phyloP scores from a whole-genome alignment of 2,888 invertebrate species.

The Sphaerophoria taeniata region DNA sequence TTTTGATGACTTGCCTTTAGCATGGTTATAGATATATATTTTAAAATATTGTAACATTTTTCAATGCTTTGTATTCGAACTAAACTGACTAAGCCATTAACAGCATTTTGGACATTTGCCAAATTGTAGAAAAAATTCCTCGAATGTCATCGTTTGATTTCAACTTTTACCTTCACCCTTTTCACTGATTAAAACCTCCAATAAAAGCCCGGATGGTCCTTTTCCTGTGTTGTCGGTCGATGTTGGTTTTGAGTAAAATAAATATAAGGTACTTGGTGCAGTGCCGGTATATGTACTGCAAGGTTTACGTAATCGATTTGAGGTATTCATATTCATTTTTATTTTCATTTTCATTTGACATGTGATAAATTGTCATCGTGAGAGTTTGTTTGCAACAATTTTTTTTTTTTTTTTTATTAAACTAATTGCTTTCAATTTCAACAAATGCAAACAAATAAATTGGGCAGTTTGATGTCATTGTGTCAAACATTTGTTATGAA shows the following conservation, averaged over 20 bases:
- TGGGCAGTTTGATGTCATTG: not conserved
- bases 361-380: conserved; percentile 21
- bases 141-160: conserved; percentile 47
- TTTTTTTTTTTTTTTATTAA: conserved; percentile 18
- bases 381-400: not conserved
- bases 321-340: not conserved
- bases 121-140: conserved; percentile 4
- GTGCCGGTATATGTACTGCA: not conserved
- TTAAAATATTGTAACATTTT: not conserved
- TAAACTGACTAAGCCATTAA: conserved; percentile 17
- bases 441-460: not conserved
- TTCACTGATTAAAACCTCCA: conserved; percentile 15
- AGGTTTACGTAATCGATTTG: conserved; percentile 11
- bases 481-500: conserved; percentile 16
- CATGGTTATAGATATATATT: not conserved
- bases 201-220: not conserved
- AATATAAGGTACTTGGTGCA: not conserved
- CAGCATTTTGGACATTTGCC: conserved; percentile 40
- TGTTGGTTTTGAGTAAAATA: too few species aligned
- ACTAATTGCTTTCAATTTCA: not conserved
- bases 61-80: not conserved
- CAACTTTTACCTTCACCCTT: conserved; percentile 47
- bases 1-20: conserved; percentile 14
- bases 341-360: not conserved
- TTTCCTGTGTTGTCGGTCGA: not conserved